Evolutionary conservation across 2,113 vertebrate species (phyloP), one percentile per base, ranked within the genome.

Genomic region (Pseudopipra pipra): DNA sequence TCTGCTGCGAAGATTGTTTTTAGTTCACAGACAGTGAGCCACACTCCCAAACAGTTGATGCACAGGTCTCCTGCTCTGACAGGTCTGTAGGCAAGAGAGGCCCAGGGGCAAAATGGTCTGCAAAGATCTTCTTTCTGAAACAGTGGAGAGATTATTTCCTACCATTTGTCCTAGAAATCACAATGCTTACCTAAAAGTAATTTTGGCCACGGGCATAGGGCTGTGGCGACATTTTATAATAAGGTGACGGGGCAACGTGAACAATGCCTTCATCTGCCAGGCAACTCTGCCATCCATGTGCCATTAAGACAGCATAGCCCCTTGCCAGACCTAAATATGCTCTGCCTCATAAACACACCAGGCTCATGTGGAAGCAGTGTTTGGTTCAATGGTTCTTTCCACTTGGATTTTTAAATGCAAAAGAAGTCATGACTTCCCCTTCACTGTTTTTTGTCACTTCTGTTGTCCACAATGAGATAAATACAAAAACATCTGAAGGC

Each of bases 21-120:
- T 39, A 39, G 9, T 63, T 62, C 46, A 33, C 46, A 79, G 28
- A 28, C 6, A 63, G 15, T 0, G 5, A 65, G 22, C 52, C 5
- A 1, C 14, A 25, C 62, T 79, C 8, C 59, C 24, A 20, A 47
- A 5, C 2, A 3, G 23, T 6, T 3, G 1, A 43, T 21, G 39
- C n/a, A 70, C 24, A 71, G 17, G 25, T 20, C 41, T 67, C 43
- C 41, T 82, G 23, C 39, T 66, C 43, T 8, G 21, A 35, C 51
- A 63, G 31, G 12, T 80, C 59, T 4, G 1, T 22, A 35, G 7
- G 33, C 35, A 67, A 28, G 18, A 84, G 9, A 87, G 61, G 25
- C 31, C 8, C 8, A 43, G 47, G 19, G 3, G 16, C 14, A 89
- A 77, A 63, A 70, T 3, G 5, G 21, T 5, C 46, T 71, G 59